Evolutionary conservation across 2,888 invertebrate genomes (phyloP), one percentile per base, ranked within the genome.

Genomic region (Plutella xylostella): DNA sequence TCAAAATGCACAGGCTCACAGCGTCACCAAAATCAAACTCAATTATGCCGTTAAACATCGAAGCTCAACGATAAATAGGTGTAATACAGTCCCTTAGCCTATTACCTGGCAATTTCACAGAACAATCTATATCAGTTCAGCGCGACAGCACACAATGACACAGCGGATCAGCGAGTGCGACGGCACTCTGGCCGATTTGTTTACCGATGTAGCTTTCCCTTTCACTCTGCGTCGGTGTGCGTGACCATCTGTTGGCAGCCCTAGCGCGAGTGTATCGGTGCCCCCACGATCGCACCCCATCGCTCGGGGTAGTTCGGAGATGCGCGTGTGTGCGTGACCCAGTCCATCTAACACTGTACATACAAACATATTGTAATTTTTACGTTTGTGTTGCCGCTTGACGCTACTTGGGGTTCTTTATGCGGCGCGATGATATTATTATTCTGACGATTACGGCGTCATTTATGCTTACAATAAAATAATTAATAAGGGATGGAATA

Each of bases 91-190:
- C 73, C 72, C 72, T 69, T 72, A 68, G 78, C 78, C 80, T 83
- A 83, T 82, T 83, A 83, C 83, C 83, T 83, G 82, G 77, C 80
- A 82, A 83, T 82, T 82, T 82, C 79, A 80, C 80, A 77, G 82
- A 79, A 79, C 78, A 80, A 79, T 78, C 77, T 76, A 78, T 78
- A 69, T 73, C 66, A 71, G 68, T 65, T 69, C 70, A 71, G 72
- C 64, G 71, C 21, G 65, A 72, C 72, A 64, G 74, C 80, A 80
- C 79, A 79, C 79, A 76, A 67, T 67, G 73, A 73, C 75, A 72
- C 72, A 76, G 75, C 70, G 65, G 62, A 68, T 67, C 64, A 57
- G 66, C 51, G 82, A 80, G 69, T 69, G 76, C 72, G 82, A 82
- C 70, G 64, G 77, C 66, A 67, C 60, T 68, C 66, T 67, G 62